phyloP scores from a whole-genome alignment of 2,797 vertebrate genomes.

The Megalops cyprinoides region DNA sequence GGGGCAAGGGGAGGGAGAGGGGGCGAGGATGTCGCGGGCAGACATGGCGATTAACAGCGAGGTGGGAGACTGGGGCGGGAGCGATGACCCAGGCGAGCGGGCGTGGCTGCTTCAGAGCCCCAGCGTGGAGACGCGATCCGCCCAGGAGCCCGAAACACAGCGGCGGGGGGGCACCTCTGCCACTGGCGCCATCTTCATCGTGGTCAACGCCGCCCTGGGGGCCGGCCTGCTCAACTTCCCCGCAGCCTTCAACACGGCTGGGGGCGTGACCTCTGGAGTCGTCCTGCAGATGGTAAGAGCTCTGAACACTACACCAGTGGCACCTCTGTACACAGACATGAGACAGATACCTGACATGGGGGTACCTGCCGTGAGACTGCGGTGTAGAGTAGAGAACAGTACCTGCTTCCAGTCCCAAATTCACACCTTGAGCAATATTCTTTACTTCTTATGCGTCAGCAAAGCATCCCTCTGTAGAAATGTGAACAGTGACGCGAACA shows the following conservation, averaged over 20 bases:
- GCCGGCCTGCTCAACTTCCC: conserved; percentile 97
- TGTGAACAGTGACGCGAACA: too few species aligned
- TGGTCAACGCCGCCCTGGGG: conserved; percentile 93
- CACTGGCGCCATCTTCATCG: conserved; percentile 88
- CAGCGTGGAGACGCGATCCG: conserved; percentile 77
- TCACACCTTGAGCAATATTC: too few species aligned
- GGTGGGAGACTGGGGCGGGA: conserved; percentile 79
- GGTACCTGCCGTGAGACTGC: too few species aligned
- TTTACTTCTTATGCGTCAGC: too few species aligned
- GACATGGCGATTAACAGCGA: conserved; percentile 84
- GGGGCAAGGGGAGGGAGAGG: too few species aligned
- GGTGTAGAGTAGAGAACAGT: background rate
- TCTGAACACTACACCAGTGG: too few species aligned
- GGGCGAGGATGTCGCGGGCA: conserved; percentile 61
- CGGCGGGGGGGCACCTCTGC: conserved; percentile 71
- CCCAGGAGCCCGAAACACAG: conserved; percentile 57
- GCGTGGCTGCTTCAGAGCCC: conserved; percentile 90
- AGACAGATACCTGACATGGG: too few species aligned
- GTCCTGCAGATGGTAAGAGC: conserved; percentile 88
- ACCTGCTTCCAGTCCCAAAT: too few species aligned
- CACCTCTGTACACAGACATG: too few species aligned
- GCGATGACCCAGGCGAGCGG: conserved; percentile 83
- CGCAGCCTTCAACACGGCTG: conserved; percentile 90
- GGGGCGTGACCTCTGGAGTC: conserved; percentile 85
- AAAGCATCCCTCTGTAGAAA: too few species aligned